phyloP scores from a whole-genome alignment of 2,797 vertebrate species.

The Austrolebias charrua region DNA sequence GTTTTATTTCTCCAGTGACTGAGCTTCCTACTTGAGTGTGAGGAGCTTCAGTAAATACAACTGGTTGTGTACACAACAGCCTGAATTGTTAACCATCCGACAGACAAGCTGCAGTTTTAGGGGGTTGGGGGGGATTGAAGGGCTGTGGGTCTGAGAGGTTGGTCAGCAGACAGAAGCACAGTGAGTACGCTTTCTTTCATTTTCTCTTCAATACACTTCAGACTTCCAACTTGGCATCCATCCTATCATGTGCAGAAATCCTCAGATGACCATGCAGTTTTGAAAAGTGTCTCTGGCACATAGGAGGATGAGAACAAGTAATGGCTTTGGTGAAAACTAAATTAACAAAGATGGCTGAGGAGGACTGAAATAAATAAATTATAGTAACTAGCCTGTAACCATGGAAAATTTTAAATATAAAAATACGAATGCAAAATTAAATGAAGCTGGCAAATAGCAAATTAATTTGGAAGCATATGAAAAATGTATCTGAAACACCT shows the following conservation, averaged over 20 bases:
- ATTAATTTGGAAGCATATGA: no score
- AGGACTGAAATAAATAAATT: background rate
- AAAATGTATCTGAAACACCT: no score
- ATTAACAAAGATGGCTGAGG: background rate
- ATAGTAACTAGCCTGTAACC: no score
- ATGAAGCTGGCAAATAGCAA: no score
- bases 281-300: background rate
- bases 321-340: background rate
- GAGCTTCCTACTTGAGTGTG: background rate
- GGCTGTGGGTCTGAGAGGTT: background rate
- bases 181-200: background rate
- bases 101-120: background rate
- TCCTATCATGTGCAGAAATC: conserved; percentile 1
- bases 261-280: conserved; percentile 1
- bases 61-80: background rate
- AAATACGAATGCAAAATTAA: no score
- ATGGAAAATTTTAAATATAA: no score
- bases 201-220: background rate
- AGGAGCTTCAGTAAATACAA: background rate
- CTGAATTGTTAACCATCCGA: conserved; percentile 1
- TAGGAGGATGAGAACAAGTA: background rate
- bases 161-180: conserved; percentile 5
- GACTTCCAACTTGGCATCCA: background rate
- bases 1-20: background rate
- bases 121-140: background rate